Evolutionary conservation across 2,797 vertebrate species (phyloP).

Genomic region (Schizothorax lantsangensis): DNA sequence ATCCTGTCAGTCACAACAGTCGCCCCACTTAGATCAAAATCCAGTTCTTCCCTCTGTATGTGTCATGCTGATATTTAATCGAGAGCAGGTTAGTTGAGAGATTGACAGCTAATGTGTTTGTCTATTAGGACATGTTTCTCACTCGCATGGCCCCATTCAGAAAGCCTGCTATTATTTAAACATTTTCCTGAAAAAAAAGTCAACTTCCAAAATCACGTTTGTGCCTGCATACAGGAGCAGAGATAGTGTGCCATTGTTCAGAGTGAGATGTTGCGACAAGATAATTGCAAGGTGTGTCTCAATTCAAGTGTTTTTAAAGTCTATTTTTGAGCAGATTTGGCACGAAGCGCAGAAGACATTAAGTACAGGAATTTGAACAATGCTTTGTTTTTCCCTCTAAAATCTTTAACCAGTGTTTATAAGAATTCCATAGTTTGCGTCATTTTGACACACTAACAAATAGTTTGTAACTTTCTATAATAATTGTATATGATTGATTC

Average conservation of each 20-base stretch:
- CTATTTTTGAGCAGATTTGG: constrained; percentile 65
- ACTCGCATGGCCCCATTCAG: constrained; percentile 41
- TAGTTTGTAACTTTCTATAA: constrained; percentile 7
- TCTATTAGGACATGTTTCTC: constrained; percentile 57
- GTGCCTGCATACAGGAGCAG: constrained; percentile 38
- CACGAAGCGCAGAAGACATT: constrained; percentile 59
- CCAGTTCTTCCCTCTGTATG: constrained; percentile 57
- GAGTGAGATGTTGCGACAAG: constrained; percentile 63
- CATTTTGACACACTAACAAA: background rate
- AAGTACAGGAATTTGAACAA: constrained; percentile 64
- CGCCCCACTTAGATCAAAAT: constrained; percentile 59
- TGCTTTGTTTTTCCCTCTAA: constrained; percentile 47
- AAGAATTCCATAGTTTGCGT: background rate
- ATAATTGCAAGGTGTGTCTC: constrained; percentile 61
- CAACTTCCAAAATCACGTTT: constrained; percentile 51
- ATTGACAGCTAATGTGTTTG: constrained; percentile 63
- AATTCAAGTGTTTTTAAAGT: constrained; percentile 56
- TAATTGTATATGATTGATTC: background rate
- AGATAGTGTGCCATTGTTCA: constrained; percentile 56
- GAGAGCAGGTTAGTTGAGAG: constrained; percentile 60
- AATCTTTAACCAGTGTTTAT: constrained; percentile 16
- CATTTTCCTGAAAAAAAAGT: constrained; percentile 44
- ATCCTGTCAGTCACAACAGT: constrained; percentile 57
- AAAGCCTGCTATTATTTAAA: constrained; percentile 54
- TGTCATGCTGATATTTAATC: constrained; percentile 62